Base-by-base conservation (phyloP, 2,888 invertebrate species). In the Conops quadrifasciatus region DNA sequence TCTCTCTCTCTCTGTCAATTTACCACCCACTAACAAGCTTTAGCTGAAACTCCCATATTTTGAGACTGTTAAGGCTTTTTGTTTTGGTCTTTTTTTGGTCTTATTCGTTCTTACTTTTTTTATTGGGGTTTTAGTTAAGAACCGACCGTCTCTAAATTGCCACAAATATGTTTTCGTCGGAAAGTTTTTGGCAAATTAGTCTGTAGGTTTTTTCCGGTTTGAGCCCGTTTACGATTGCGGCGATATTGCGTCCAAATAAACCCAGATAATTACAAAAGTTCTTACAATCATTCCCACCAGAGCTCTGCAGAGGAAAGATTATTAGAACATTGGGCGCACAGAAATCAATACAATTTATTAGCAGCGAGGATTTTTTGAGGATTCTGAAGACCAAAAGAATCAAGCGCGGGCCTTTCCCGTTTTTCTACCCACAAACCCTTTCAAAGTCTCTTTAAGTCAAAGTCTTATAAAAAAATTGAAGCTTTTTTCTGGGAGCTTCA, bases 61-160 rank as follows among this genome's bases (percentile, higher is more conserved):
- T 77, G 77, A 73, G 77, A 77, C 78, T 77, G 79, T 80, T 80
- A 78, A 78, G 73, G 77, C 78, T 72, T 72, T 71, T 28, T 59
- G 56, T 72, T 68, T 70, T 72, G 65, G n/a, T n/a, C n/a, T n/a
- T n/a, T 62, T 21, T 36, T 13, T 28, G 47, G 62, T 53, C 51
- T 53, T 28, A 24, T 24, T 58, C 15, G 19, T 53, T 53, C n/a
- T 28, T n/a, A 9, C 7, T 51, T 43, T 64, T 26, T n/a, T 7
- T 28, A 49, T 63, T 63, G 21, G 47, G 51, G 24, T 15, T 30
- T 13, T 59, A 13, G 59, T 49, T 47, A 67, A 49, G 28, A 58
- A 28, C 36, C 4, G 9, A 60, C 26, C 28, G 36, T 16, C 36
- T 67, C 45, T 47, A 68, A 68, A 68, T 68, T 68, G 68, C 68